These are phyloP conservation scores for Eupithecia pulchellata DNA, from an alignment of 2,888 invertebrate genomes.

Conservation along the genomic window DNA sequence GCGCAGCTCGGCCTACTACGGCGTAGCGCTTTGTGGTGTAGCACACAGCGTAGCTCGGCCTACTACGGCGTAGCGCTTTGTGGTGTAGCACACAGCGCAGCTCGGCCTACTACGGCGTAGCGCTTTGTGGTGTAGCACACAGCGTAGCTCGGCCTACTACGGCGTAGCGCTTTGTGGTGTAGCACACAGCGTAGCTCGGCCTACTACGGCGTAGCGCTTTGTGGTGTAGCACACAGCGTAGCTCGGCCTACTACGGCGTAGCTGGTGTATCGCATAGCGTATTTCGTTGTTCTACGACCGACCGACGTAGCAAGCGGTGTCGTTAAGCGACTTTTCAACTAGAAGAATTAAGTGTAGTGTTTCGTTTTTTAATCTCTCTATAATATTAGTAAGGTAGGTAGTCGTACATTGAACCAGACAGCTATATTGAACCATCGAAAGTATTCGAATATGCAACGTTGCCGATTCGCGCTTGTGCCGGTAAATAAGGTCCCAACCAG, in stretches of 20 bases:
- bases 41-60: neutral
- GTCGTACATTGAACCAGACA: too few species aligned
- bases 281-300: neutral
- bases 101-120: too few species aligned
- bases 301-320: neutral
- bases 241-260: too few species aligned
- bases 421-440: too few species aligned
- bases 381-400: too few species aligned
- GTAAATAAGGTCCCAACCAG: too few species aligned
- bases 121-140: too few species aligned
- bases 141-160: neutral
- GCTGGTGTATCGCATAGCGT: neutral
- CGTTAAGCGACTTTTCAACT: neutral
- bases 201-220: neutral
- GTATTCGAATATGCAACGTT: too few species aligned
- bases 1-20: neutral
- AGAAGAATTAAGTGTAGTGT: neutral
- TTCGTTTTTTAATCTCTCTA: too few species aligned
- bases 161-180: neutral
- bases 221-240: too few species aligned
- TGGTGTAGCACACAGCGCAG: neutral
- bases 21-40: neutral
- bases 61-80: neutral
- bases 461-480: too few species aligned
- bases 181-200: too few species aligned